phyloP scores from a whole-genome alignment of 1,140 invertebrate genomes.

The Pogonognathellus flavescens region DNA sequence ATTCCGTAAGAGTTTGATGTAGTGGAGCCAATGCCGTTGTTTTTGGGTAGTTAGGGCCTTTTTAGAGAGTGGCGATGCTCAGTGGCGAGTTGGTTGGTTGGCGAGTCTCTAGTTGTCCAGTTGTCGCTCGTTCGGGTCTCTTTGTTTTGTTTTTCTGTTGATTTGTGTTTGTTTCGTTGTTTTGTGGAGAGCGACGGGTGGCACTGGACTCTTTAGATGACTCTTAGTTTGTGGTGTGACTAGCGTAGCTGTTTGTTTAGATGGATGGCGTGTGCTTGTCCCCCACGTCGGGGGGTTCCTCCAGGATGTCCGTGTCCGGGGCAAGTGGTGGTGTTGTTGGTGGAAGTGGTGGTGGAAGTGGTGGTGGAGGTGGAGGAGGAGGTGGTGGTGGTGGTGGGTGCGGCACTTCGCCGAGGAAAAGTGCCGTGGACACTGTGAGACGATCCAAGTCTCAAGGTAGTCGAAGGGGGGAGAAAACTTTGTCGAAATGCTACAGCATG shows the following conservation, averaged over 20 bases:
- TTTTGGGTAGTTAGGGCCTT: not conserved
- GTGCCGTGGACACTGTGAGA: conserved; percentile 72
- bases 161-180: not conserved
- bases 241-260: conserved; percentile 71
- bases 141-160: not conserved
- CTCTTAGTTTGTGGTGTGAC: conserved; percentile 29
- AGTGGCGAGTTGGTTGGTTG: too few relatives aligned
- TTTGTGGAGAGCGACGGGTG: not conserved
- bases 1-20: conserved; percentile 59
- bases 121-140: too few relatives aligned
- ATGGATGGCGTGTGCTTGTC: conserved; percentile 84
- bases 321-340: conserved; percentile 67
- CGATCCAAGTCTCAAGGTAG: conserved; percentile 90
- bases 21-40: conserved; percentile 64
- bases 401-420: conserved; percentile 63
- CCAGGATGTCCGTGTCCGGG: conserved; percentile 68
- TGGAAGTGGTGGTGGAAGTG: conserved; percentile 68
- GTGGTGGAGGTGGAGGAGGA: conserved; percentile 69
- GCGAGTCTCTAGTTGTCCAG: too few relatives aligned
- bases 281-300: conserved; percentile 73
- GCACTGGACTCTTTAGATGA: not conserved
- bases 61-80: not conserved
- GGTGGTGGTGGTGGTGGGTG: conserved; percentile 68
- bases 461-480: conserved; percentile 75
- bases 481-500: conserved; percentile 87